These are phyloP conservation scores for Fopius arisanus DNA, from an alignment of 1,140 invertebrate genomes.

Conservation along the genomic window DNA sequence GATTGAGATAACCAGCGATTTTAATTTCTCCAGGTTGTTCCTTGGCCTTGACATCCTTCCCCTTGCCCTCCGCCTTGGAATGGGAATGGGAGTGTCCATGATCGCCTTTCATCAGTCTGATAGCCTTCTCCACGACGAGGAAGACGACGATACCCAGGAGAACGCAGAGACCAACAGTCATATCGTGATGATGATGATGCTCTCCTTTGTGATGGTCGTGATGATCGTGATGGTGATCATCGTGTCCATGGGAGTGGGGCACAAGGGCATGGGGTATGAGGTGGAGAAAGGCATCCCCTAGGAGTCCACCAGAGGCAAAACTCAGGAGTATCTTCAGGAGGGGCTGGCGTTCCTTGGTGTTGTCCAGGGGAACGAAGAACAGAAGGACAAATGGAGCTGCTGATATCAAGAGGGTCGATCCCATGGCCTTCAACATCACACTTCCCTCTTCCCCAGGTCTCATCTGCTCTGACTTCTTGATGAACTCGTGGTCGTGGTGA, in stretches of 20 bases:
- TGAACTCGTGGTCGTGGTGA: slow-evolving; percentile 35
- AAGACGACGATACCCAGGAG: slow-evolving; percentile 91
- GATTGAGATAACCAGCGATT: slow-evolving; percentile 92
- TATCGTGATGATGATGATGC: slow-evolving; percentile 74
- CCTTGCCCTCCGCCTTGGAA: slow-evolving; percentile 42
- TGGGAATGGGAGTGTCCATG: slow-evolving; percentile 68
- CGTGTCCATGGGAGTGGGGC: slow-evolving; percentile 67
- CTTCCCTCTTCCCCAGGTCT: slow-evolving; percentile 55
- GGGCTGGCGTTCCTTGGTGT: slow-evolving; percentile 82
- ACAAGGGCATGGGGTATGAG: slow-evolving; percentile 93
- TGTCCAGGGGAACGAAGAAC: slow-evolving; percentile 92
- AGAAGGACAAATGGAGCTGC: slow-evolving; percentile 93
- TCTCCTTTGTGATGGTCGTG: slow-evolving; percentile 62
- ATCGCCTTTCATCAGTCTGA: slow-evolving; percentile 86
- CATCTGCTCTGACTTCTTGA: background rate
- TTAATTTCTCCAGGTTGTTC: slow-evolving; percentile 73
- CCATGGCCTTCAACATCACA: slow-evolving; percentile 84
- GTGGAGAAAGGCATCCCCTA: slow-evolving; percentile 97
- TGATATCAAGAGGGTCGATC: slow-evolving; percentile 92
- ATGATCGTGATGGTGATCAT: slow-evolving; percentile 67
- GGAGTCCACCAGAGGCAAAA: slow-evolving; percentile 92
- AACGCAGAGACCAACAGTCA: slow-evolving; percentile 89
- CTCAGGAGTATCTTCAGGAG: slow-evolving; percentile 89
- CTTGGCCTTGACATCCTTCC: slow-evolving; percentile 32
- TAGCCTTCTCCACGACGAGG: slow-evolving; percentile 91